Conservation (phyloP, 1,140 invertebrate species). For the Rhynchophorus ferrugineus region DNA sequence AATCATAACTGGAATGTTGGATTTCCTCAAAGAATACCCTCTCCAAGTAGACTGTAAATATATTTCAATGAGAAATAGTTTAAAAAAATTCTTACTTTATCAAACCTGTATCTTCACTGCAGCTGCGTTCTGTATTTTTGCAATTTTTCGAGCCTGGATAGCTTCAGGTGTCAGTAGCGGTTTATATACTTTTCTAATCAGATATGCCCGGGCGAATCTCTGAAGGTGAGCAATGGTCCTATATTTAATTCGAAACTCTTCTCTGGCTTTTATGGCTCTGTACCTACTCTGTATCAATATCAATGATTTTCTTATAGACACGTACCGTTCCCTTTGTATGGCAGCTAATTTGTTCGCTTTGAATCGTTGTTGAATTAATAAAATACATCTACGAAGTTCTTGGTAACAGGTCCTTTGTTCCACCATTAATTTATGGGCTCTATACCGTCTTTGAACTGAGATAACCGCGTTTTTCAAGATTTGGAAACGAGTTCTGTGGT, state of each 20-base stretch:
- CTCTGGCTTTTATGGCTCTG: slow-evolving; percentile 29
- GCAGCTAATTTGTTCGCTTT: slow-evolving; percentile 31
- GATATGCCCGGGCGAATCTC: slow-evolving; percentile 42
- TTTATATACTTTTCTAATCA: slow-evolving; percentile 40
- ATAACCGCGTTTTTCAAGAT: slow-evolving; percentile 2
- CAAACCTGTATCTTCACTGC: slow-evolving; percentile 55
- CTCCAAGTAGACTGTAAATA: slow-evolving; percentile 49
- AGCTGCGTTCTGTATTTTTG: slow-evolving; percentile 40
- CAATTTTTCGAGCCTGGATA: slow-evolving; percentile 39
- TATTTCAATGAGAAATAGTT: slow-evolving; percentile 1
- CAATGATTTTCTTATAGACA: slow-evolving; percentile 16
- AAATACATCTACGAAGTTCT: slow-evolving; percentile 27
- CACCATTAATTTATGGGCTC: slow-evolving; percentile 1
- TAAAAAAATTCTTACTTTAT: slow-evolving; percentile 7
- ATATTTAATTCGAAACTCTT: slow-evolving; percentile 29
- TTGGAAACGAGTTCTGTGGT: neutral
- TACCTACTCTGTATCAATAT: slow-evolving; percentile 34
- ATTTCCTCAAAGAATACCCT: slow-evolving; percentile 47
- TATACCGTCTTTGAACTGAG: slow-evolving; percentile 8
- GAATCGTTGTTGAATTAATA: slow-evolving; percentile 36
- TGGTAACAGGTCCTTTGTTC: slow-evolving; percentile 32
- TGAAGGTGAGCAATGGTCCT: slow-evolving; percentile 35
- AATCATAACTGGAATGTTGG: slow-evolving; percentile 34
- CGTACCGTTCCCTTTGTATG: slow-evolving; percentile 38
- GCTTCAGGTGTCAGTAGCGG: slow-evolving; percentile 39